Evolutionary conservation across 2,797 vertebrate species (phyloP), one percentile per base, ranked within the genome.

Genomic region (Gadopsis marmoratus): DNA sequence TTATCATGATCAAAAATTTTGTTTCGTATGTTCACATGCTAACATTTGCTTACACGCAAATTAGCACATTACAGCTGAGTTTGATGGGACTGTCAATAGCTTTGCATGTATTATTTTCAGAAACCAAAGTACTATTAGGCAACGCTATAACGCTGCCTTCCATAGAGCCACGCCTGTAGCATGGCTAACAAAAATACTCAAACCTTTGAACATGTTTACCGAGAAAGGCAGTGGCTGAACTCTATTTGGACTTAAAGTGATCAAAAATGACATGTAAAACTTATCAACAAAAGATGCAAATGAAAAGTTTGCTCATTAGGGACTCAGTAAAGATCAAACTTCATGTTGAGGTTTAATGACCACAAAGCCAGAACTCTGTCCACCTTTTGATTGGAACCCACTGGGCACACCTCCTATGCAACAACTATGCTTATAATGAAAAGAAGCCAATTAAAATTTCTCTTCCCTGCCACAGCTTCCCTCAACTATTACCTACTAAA

Each of bases 301-400:
- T n/a, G 16, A 33, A 67, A 61, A 12, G 1, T 41, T 21, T 39
- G 41, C 59, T 72, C 53, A 82, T 77, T 79, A 71, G 14, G n/a
- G 23, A 13, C 31, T 29, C 29, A 29, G 37, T 61, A 53, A 75
- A 81, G 59, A 61, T 41, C 14, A 37, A 26, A 19, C 37, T 29
- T 54, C 5, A 48, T 17, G 23, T 53, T 47, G 43, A 26, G 39
- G 39, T 51, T 74, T 54, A 74, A 66, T 51, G 53, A 66, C 29
- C 50, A 48, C 58, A 47, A 43, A 41, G 2, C 31, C 35, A 54
- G 12, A 50, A 55, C 43, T 48, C 58, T 21, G 43, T 55, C 31
- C 50, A 74, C 54, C 45, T 74, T 74, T 71, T 63, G 73, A 60
- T 59, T 47, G 54, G 19, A 62, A 65, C 68, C 70, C 39, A 4